Evolutionary conservation across 2,888 invertebrate species (phyloP).

Genomic region (Theodoxus fluviatilis): DNA sequence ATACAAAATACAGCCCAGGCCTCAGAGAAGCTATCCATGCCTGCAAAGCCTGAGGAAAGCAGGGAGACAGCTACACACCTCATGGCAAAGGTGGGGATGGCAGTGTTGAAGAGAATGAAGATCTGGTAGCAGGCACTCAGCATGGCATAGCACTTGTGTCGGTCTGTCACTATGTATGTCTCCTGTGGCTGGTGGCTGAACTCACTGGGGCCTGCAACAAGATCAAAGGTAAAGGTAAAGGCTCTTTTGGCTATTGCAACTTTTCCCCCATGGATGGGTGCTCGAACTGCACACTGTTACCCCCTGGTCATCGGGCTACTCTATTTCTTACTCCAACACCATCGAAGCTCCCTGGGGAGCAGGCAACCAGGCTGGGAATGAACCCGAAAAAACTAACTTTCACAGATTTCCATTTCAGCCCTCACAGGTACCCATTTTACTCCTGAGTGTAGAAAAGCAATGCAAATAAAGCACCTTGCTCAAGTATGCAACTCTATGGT

Average conservation of each 20-base stretch:
- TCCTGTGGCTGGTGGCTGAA: constrained; percentile 53
- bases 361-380: not conserved
- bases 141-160: constrained; percentile 59
- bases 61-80: constrained; percentile 41
- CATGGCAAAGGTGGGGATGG: constrained; percentile 61
- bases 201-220: constrained; percentile 44
- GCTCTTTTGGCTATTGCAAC: too few species aligned
- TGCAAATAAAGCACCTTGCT: too few species aligned
- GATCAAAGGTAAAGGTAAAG: not conserved
- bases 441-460: too few species aligned
- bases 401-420: too few species aligned
- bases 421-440: too few species aligned
- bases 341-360: too few species aligned
- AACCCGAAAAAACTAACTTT: not conserved
- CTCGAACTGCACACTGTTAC: too few species aligned
- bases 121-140: constrained; percentile 48
- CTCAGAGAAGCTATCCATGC: not conserved
- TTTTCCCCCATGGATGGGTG: not conserved
- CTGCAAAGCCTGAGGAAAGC: not conserved
- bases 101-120: constrained; percentile 47
- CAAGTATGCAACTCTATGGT: too few species aligned
- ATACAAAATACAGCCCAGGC: not conserved
- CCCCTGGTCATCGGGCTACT: too few species aligned
- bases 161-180: constrained; percentile 54
- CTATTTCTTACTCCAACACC: too few species aligned